A percentile compares a stretch with the other conserved stretches of the same genome.
Conservation (phyloP, 2,888 invertebrate genomes). For the Strigamia crassipes region DNA sequence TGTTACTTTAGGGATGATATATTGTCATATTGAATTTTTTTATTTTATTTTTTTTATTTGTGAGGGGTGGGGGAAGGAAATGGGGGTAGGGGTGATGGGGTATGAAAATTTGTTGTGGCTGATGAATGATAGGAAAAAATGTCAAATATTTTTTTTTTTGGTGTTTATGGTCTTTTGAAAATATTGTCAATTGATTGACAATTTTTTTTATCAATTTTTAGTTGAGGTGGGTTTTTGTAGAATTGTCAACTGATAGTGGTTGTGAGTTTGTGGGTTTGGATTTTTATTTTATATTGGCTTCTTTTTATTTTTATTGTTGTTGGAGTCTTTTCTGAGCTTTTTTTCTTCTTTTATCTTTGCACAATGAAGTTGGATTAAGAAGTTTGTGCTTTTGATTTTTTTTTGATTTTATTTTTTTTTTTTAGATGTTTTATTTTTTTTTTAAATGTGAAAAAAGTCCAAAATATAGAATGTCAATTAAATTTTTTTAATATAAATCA, state of each 20-base stretch:
- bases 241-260: constrained; percentile 37
- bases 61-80: background rate
- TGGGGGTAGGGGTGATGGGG: background rate
- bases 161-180: background rate
- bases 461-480: too few relatives aligned
- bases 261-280: constrained; percentile 10
- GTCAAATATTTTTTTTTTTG: background rate
- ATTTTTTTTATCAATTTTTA: background rate
- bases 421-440: background rate
- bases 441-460: background rate
- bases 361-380: constrained; percentile 2
- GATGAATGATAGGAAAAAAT: constrained; percentile 1
- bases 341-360: background rate
- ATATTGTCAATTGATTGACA: constrained; percentile 39
- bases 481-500: too few relatives aligned
- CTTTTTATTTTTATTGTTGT: background rate
- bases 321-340: background rate
- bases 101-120: background rate
- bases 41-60: too few relatives aligned
- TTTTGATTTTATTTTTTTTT: background rate
- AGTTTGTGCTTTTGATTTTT: background rate
- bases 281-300: background rate
- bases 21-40: constrained; percentile 23
- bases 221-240: background rate
- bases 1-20: background rate